These are phyloP conservation scores for Microtus montanus DNA, from an alignment of 2,113 vertebrate genomes.

Conservation along the genomic window DNA sequence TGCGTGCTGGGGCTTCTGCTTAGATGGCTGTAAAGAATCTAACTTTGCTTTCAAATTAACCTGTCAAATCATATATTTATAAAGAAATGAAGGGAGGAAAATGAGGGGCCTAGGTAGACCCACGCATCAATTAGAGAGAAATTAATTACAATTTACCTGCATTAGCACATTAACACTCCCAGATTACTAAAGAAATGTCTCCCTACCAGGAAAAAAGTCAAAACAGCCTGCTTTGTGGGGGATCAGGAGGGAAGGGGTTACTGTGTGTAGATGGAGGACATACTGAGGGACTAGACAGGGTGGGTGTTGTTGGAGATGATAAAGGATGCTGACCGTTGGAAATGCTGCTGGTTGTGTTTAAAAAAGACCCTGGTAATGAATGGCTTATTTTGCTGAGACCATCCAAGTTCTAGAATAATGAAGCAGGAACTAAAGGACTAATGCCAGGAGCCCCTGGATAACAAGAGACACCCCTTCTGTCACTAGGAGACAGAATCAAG, in stretches of 20 bases:
- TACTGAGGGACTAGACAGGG: neutral
- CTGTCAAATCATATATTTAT: slow-evolving; percentile 87
- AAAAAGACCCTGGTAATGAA: neutral
- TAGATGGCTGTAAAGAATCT: slow-evolving; percentile 84
- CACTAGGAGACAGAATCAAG: neutral
- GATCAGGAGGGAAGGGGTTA: accelerated
- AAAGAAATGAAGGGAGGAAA: slow-evolving; percentile 84
- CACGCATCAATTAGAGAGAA: slow-evolving; percentile 86
- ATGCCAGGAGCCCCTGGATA: neutral
- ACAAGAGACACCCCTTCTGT: neutral
- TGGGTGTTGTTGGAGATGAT: neutral
- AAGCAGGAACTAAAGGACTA: neutral
- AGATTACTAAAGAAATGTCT: slow-evolving; percentile 71
- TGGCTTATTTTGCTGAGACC: neutral
- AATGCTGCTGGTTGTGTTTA: neutral
- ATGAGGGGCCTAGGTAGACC: slow-evolving; percentile 84
- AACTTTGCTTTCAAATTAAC: slow-evolving; percentile 88
- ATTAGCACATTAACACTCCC: slow-evolving; percentile 80
- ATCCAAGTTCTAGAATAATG: neutral
- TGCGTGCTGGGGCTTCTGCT: slow-evolving; percentile 81
- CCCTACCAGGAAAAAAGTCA: slow-evolving; percentile 64
- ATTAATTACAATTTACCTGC: slow-evolving; percentile 87
- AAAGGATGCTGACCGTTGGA: neutral
- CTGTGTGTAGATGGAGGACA: neutral
- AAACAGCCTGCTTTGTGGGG: slow-evolving; percentile 31